Percentiles rank a stretch among this genome's conserved stretches.
Evolutionary conservation across 1,140 invertebrate genomes (phyloP).

Genomic region (Papilio polyxenes): DNA sequence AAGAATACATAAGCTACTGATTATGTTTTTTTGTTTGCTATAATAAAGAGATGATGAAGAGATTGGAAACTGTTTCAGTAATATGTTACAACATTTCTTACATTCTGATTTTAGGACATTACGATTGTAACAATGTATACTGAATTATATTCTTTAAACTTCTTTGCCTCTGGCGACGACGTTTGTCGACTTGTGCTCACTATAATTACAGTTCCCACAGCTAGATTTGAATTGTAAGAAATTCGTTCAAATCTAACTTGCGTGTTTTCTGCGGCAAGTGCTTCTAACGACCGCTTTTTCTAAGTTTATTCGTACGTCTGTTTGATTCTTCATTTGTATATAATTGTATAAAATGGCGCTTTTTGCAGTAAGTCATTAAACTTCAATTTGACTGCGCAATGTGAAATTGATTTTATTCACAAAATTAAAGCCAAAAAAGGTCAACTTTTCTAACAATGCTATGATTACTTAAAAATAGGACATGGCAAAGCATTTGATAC

Average conservation of each 20-base stretch:
- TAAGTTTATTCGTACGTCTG: background rate
- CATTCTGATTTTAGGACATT: background rate
- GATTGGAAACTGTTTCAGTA: background rate
- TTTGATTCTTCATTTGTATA: conserved; percentile 3
- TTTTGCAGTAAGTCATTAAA: conserved; percentile 1
- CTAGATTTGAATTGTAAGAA: background rate
- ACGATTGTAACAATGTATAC: background rate
- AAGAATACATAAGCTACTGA: no score
- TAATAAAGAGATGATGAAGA: no score
- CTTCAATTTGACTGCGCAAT: conserved; percentile 27
- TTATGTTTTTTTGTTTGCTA: no score
- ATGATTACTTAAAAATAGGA: no score
- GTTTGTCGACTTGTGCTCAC: background rate
- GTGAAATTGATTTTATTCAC: background rate
- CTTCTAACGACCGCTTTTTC: conserved; percentile 8
- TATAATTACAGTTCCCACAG: background rate
- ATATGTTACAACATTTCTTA: no score
- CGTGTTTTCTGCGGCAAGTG: background rate
- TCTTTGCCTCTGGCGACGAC: background rate
- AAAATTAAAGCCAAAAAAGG: no score
- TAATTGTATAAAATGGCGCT: conserved; percentile 1
- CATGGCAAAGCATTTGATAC: no score
- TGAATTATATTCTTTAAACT: background rate
- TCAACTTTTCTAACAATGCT: no score
- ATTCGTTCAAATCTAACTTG: background rate